A percentile compares a stretch with the other conserved stretches of the same genome.
phyloP scores from a whole-genome alignment of 1,140 invertebrate species.

The Odontomachus brunneus region DNA sequence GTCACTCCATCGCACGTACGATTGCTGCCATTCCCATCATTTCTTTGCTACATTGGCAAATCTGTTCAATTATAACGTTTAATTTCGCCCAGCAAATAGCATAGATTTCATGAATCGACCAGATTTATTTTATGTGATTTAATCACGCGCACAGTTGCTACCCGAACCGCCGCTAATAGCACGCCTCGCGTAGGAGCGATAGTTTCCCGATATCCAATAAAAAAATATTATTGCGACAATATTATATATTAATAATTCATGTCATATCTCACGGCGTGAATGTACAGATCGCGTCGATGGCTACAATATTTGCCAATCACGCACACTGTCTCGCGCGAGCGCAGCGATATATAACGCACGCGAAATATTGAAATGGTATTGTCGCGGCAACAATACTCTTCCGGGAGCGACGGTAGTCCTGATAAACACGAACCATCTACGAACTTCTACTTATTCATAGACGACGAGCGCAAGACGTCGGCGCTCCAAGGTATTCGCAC shows the following conservation, averaged over 20 bases:
- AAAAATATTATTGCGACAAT: conserved; percentile 8
- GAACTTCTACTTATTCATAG: conserved; percentile 55
- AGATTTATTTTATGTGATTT: too few relatives aligned
- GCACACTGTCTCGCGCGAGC: neutral
- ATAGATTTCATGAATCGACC: too few relatives aligned
- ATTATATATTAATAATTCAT: conserved; percentile 44
- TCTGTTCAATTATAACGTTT: too few relatives aligned
- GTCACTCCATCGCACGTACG: too few relatives aligned
- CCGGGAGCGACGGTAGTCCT: conserved; percentile 20
- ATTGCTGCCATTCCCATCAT: too few relatives aligned
- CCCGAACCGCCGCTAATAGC: too few relatives aligned
- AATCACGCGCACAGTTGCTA: too few relatives aligned
- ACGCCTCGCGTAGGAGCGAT: neutral
- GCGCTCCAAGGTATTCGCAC: conserved; percentile 15
- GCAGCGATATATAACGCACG: conserved; percentile 30
- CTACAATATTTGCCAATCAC: conserved; percentile 17
- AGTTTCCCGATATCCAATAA: neutral
- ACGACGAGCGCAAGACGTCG: conserved; percentile 1
- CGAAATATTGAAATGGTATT: conserved; percentile 64
- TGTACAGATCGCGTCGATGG: neutral
- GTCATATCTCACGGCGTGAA: neutral
- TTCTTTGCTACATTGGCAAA: too few relatives aligned
- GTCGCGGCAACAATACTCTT: conserved; percentile 59
- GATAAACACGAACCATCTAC: conserved; percentile 50
- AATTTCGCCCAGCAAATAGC: too few relatives aligned